Percentiles rank a stretch among this genome's conserved stretches.
Evolutionary conservation across 2,113 vertebrate species (phyloP).

Genomic region (Pygoscelis antarcticus): DNA sequence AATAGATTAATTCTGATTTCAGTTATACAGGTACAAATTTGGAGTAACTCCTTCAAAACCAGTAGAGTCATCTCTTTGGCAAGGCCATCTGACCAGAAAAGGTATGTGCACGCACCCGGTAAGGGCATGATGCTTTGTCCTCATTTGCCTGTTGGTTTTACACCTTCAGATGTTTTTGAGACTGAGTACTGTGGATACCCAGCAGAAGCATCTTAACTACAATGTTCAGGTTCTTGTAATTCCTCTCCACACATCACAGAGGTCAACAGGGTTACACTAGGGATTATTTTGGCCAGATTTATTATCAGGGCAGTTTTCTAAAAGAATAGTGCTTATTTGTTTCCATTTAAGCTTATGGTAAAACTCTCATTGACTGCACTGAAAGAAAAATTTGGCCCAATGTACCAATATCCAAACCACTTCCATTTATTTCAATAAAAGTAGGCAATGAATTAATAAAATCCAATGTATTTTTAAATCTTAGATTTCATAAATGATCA

Average conservation of each 20-base stretch:
- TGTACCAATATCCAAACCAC: neutral
- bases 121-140: neutral
- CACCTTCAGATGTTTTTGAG: neutral
- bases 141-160: neutral
- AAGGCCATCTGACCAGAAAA: neutral
- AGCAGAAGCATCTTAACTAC: neutral
- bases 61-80: neutral
- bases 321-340: neutral
- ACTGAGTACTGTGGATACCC: fast-evolving
- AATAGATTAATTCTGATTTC: neutral
- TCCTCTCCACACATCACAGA: neutral
- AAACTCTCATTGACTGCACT: neutral
- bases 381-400: neutral
- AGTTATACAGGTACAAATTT: neutral
- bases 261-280: neutral
- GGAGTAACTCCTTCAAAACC: neutral
- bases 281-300: neutral
- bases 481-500: constrained; percentile 41
- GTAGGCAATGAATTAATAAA: constrained; percentile 16
- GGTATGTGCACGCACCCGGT: fast-evolving
- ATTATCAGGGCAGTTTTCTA: neutral
- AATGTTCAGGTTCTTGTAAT: neutral
- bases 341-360: neutral
- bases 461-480: constrained; percentile 24
- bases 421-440: neutral